phyloP scores from a whole-genome alignment of 1,140 invertebrate species.

The Hermetia illucens region DNA sequence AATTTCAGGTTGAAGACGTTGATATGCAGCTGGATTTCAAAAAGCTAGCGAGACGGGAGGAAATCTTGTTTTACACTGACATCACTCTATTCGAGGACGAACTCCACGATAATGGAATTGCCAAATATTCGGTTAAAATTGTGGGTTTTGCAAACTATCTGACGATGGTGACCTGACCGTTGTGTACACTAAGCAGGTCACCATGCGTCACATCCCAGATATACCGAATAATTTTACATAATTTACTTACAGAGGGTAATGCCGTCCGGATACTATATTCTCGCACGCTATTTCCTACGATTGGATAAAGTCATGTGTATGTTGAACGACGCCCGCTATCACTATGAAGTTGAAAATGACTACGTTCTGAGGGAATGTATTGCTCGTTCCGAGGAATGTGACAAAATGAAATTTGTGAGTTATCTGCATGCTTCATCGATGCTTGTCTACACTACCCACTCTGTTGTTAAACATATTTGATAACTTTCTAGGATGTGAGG shows the following conservation, averaged over 20 bases:
- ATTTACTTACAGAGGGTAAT: constrained; percentile 71
- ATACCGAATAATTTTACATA: constrained; percentile 7
- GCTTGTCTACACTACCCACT: no score
- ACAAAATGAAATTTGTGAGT: constrained; percentile 35
- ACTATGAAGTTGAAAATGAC: constrained; percentile 63
- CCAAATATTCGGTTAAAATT: constrained; percentile 83
- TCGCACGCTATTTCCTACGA: constrained; percentile 82
- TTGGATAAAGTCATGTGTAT: constrained; percentile 85
- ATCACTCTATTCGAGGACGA: constrained; percentile 95
- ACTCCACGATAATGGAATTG: constrained; percentile 93
- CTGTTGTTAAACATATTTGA: no score
- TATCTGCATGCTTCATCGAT: no score
- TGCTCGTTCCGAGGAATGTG: constrained; percentile 51
- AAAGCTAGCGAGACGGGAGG: constrained; percentile 75
- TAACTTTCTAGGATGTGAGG: no score
- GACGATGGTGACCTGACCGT: not conserved
- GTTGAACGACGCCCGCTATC: constrained; percentile 84
- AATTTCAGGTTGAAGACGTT: constrained; percentile 44
- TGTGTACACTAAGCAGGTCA: not conserved
- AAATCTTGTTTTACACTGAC: constrained; percentile 91
- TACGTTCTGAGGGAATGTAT: constrained; percentile 67
- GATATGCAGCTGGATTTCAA: constrained; percentile 77
- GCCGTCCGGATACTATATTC: constrained; percentile 83
- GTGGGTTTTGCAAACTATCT: constrained; percentile 45
- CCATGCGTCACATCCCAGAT: constrained; percentile 4